phyloP scores from a whole-genome alignment of 1,140 invertebrate genomes.

The Sitophilus oryzae region DNA sequence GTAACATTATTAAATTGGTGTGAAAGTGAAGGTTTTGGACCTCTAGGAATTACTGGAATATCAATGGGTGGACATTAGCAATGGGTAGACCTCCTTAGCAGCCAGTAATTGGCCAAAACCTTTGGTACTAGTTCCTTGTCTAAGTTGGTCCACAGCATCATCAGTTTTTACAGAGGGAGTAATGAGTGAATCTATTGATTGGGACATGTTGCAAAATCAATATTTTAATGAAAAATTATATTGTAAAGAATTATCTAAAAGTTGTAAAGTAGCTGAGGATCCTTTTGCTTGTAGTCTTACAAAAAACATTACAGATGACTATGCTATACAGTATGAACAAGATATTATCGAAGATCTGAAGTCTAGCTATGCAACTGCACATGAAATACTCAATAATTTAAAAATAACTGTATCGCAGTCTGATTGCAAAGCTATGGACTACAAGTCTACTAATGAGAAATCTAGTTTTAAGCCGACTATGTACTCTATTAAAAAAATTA shows the following conservation, averaged over 20 bases:
- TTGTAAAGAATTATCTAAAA: conserved; percentile 76
- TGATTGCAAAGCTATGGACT: conserved; percentile 25
- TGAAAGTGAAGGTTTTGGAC: conserved; percentile 78
- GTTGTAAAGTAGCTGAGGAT: conserved; percentile 42
- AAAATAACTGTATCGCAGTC: conserved; percentile 10
- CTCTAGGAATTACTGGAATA: conserved; percentile 89
- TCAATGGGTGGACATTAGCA: conserved; percentile 93
- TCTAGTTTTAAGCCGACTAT: conserved; percentile 7
- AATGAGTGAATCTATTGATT: conserved; percentile 90
- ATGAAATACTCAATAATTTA: conserved; percentile 30
- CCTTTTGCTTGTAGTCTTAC: conserved; percentile 36
- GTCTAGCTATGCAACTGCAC: conserved; percentile 27
- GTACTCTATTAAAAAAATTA: conserved; percentile 11
- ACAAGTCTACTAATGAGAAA: conserved; percentile 23
- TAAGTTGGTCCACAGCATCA: conserved; percentile 96
- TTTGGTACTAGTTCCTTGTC: conserved; percentile 84
- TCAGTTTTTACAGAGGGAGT: conserved; percentile 94
- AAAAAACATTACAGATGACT: conserved; percentile 29
- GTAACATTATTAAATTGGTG: conserved; percentile 92
- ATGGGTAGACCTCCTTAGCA: conserved; percentile 75
- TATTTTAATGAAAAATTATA: conserved; percentile 80
- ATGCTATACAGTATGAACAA: conserved; percentile 17
- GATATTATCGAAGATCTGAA: conserved; percentile 13
- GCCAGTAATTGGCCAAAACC: conserved; percentile 93
- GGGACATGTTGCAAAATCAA: conserved; percentile 84